Conservation (phyloP, 2,888 invertebrate species). For the Gryllus longicercus region DNA sequence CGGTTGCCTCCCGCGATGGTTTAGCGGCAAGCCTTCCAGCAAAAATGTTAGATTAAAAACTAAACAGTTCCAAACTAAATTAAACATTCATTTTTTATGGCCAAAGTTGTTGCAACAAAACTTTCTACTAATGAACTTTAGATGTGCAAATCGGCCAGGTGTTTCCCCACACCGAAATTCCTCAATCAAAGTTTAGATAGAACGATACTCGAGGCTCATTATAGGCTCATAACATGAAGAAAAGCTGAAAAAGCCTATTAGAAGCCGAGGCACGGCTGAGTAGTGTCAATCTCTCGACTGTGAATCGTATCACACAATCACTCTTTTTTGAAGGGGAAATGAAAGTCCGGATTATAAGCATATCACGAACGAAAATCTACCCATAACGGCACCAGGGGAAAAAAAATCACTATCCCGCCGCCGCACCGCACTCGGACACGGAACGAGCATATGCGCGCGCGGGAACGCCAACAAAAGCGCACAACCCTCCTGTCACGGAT, state of each 20-base stretch:
- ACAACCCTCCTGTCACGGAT: neutral
- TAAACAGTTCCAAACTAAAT: conserved; percentile 8
- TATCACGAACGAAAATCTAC: no score
- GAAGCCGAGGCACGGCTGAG: neutral
- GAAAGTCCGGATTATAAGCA: no score
- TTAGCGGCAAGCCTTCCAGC: neutral
- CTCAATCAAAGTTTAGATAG: conserved; percentile 8
- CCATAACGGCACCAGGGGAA: no score
- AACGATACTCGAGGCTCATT: conserved; percentile 9
- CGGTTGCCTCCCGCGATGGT: conserved; percentile 5
- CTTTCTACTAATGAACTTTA: neutral
- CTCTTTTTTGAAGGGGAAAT: no score
- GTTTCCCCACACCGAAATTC: neutral
- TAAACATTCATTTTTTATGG: conserved; percentile 17
- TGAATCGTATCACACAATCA: no score
- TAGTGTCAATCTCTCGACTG: no score
- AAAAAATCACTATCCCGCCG: no score
- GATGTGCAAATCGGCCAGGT: conserved; percentile 17
- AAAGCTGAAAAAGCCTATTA: neutral
- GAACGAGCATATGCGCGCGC: no score
- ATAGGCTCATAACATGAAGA: conserved; percentile 17
- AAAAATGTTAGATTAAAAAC: conserved; percentile 17
- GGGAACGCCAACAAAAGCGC: neutral
- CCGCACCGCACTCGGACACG: no score
- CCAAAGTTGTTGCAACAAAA: conserved; percentile 17